Base-by-base conservation (phyloP, 2,113 vertebrate genomes). In the Sturnus vulgaris region DNA sequence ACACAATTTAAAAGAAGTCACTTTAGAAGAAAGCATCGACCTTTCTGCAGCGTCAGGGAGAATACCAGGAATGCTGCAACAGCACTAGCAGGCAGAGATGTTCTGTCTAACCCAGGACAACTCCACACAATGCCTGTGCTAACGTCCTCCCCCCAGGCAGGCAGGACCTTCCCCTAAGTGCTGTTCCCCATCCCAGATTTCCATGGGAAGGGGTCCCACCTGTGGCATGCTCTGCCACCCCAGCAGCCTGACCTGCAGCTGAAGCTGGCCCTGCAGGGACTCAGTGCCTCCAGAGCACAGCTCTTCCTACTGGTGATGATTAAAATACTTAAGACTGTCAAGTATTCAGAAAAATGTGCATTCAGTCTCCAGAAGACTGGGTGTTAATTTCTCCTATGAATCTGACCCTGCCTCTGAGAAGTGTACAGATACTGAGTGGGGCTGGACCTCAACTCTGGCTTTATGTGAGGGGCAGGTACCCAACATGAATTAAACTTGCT, bases 101-200 rank as follows among this genome's bases (percentile, higher is more conserved):
- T 44, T 77, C 52, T 72, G 61, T 46, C 40, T 0, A 0, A 72
- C 46, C 49, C 52, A 28, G 1, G 10, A 21, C 18, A 75, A 16
- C 40, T 50, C 68, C 56, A 68, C 64, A 82, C 33, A 21, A 8
- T 10, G 42, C 15, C 22, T 0, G 0, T 1, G 1, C 11, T 39
- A 16, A 73, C 2, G 2, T 10, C 25, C 11, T 30, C 44, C 47
- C 44, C 47, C 15, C 33, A 68, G 65, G 5, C 70, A 49, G 33
- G 25, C 40, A 69, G 61, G n/a, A 72, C 17, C 44, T 44, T 66
- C 33, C 64, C n/a, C 18, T 35, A 24, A 21, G n/a, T 12, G 40
- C 57, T 39, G 23, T 5, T 66, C 25, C 52, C 23, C 33, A 59
- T 9, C 33, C 30, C 65, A 46, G 35, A 61, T 31, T 37, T 81